Evolutionary conservation across 2,888 invertebrate genomes (phyloP), one percentile per base, ranked within the genome.

Genomic region (Rhingia rostrata): DNA sequence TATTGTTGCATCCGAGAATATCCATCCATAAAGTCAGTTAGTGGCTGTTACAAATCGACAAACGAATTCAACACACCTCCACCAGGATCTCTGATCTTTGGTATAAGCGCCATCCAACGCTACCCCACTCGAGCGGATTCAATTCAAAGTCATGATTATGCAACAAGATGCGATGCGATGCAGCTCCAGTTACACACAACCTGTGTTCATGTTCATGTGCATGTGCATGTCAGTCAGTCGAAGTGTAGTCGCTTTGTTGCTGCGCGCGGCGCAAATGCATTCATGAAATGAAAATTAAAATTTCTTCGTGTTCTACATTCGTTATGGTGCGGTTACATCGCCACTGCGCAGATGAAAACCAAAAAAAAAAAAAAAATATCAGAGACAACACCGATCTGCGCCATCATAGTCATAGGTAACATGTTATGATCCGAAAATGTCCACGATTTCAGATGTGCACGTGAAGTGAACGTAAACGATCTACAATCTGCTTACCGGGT

Each of bases 391-490:
- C 53, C 47, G 60, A 64, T 60, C 66, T 58, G 47, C 66, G 14
- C 51, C 10, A 64, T 69, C 43, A 49, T 47, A 70, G 30, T 22
- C 22, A 37, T 56, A 12, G 56, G 51, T 67, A 69, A 49, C 61
- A 74, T 39, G 79, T 64, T 78, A 70, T 79, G 83, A 79, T 73
- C 64, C 51, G 61, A 79, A 79, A 73, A 53, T 84, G 79, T 79
- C 73, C 83, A 84, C 79, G 83, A 80, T 84, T 84, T 49, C 53
- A 79, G 51, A 53, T 64, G 22, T 22, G 74, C 74, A 84, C 79
- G 69, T 84, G 83, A 84, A 84, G 83, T 84, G 83, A 84, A 84
- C 83, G 83, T 84, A 84, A 79, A 84, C 79, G 83, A 84, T 84
- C 63, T 64, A 69, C 73, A 84, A 79, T 74, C 79, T 84, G 64